Evolutionary conservation across 2,888 invertebrate species (phyloP), one percentile per base, ranked within the genome.

Genomic region (Dolichopus griseipennis): DNA sequence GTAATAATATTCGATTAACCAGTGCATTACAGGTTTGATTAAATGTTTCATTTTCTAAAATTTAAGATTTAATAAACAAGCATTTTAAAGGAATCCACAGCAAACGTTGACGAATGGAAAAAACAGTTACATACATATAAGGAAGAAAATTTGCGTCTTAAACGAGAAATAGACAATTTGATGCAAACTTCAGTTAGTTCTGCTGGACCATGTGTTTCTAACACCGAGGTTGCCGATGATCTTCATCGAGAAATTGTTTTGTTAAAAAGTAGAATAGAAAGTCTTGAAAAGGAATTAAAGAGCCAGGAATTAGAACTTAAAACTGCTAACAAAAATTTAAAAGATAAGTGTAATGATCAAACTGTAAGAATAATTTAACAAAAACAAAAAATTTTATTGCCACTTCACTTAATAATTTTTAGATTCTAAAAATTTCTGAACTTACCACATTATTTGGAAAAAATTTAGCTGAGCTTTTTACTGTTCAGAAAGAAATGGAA

Each of bases 91-190:
- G 87, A 87, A 81, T 95, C 95, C 77, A 97, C 97, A 43, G 93
- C 97, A 69, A 97, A 97, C 81, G 97, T 97, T 37, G 97, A 97
- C 78, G 97, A 97, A 82, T 97, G 97, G 97, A 97, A 97, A 81
- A 87, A 95, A 71, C 97, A 97, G 80, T 85, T 97, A 75, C 96
- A 96, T 75, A 90, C 92, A 74, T 92, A 93, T 78, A 89, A 94
- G 80, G 94, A 95, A 80, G 94, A 95, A 81, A 95, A 95, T 80
- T 89, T 91, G 71, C 85, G 93, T 69, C 88, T 94, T 75, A 90
- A 90, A 79, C 85, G 87, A 65, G 90, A 88, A 75, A 88, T 90
- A 75, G 84, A 88, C 65, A 87, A 90, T 76, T 80, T 90, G 70
- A 90, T 91, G 77, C 87, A 88, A 71, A 86, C 88, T 70, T 87